Conservation (phyloP, 2,113 vertebrate species). For the Perca flavescens region DNA sequence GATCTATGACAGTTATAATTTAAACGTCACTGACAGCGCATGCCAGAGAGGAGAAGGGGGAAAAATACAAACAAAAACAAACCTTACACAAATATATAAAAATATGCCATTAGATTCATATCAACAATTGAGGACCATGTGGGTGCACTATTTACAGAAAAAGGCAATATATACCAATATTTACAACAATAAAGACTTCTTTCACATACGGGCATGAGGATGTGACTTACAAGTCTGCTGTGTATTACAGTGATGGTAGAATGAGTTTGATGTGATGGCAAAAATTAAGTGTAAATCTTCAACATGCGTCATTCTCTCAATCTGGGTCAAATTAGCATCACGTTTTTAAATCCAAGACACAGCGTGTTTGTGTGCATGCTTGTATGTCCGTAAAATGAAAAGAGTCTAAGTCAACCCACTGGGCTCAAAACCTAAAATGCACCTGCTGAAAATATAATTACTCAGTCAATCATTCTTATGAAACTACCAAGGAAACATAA, state of each 20-base stretch:
- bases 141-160: constrained; percentile 88
- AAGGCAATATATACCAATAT: constrained; percentile 86
- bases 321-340: background rate
- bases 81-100: constrained; percentile 88
- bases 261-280: constrained; percentile 32
- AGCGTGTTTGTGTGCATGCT: constrained; percentile 5
- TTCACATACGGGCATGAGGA: constrained; percentile 76
- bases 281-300: constrained; percentile 18
- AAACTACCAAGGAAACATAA: constrained; percentile 10
- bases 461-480: background rate
- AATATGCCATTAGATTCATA: constrained; percentile 90
- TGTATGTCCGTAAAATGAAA: background rate
- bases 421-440: constrained; percentile 5
- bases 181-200: constrained; percentile 83
- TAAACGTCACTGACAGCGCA: constrained; percentile 76
- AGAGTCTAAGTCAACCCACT: background rate
- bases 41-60: constrained; percentile 47
- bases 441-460: constrained; percentile 17
- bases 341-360: constrained; percentile 38
- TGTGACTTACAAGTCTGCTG: constrained; percentile 62
- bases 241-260: constrained; percentile 53
- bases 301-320: constrained; percentile 2
- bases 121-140: constrained; percentile 84
- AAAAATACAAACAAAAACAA: constrained; percentile 61
- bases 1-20: constrained; percentile 77